phyloP scores from a whole-genome alignment of 2,888 invertebrate genomes.

The Epiblema foenella region DNA sequence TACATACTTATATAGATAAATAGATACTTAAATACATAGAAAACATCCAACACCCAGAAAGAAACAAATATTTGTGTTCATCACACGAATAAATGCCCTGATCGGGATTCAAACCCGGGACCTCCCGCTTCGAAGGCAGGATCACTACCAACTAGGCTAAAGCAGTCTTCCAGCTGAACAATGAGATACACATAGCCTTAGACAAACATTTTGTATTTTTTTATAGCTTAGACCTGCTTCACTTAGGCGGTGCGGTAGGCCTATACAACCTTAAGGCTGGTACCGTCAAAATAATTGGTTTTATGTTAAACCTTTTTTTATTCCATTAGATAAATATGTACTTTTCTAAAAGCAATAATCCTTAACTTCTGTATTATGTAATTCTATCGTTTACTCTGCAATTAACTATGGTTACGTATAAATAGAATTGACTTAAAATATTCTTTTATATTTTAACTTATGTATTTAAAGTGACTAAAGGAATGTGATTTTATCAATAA shows the following conservation, averaged over 20 bases:
- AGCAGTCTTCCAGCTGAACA: background rate
- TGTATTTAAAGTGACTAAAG: constrained; percentile 16
- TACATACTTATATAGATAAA: too few relatives aligned
- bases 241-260: too few relatives aligned
- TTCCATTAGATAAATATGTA: background rate
- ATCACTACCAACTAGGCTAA: too few relatives aligned
- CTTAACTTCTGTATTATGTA: background rate
- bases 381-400: background rate
- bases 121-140: too few relatives aligned
- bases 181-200: background rate
- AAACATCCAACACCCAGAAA: too few relatives aligned
- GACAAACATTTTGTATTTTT: background rate
- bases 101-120: too few relatives aligned
- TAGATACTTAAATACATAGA: too few relatives aligned
- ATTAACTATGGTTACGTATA: constrained; percentile 5
- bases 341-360: background rate
- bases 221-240: background rate
- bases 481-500: constrained; percentile 16
- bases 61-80: too few relatives aligned
- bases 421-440: constrained; percentile 17
- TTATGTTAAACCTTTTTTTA: too few relatives aligned
- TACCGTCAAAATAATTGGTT: background rate
- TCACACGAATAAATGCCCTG: too few relatives aligned
- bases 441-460: constrained; percentile 21
- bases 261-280: too few relatives aligned